phyloP scores from a whole-genome alignment of 2,888 invertebrate species.

The Sminthurides aquaticus region DNA sequence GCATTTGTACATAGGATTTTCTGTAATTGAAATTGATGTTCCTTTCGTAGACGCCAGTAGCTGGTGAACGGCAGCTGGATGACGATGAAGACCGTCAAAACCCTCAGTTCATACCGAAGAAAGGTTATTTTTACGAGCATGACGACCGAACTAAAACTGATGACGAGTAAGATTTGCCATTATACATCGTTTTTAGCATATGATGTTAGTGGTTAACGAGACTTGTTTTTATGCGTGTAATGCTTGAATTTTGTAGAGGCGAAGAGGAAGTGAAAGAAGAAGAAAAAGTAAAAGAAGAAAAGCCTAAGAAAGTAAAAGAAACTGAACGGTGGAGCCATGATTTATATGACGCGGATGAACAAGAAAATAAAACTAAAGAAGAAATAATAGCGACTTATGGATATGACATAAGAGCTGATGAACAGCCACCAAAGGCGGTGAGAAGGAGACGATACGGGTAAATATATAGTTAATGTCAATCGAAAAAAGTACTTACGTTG shows the following conservation, averaged over 20 bases:
- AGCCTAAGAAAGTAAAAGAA: constrained; percentile 52
- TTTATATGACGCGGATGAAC: constrained; percentile 67
- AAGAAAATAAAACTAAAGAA: constrained; percentile 76
- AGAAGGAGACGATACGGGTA: constrained; percentile 80
- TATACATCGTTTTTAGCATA: no score
- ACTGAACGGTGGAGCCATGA: constrained; percentile 76
- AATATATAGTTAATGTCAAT: constrained; percentile 37
- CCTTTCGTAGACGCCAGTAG: constrained; percentile 10
- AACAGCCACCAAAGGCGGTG: constrained; percentile 79
- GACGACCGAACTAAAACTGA: constrained; percentile 74
- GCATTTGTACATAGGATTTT: background rate
- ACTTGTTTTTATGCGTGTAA: no score
- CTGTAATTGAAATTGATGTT: background rate
- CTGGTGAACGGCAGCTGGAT: constrained; percentile 66
- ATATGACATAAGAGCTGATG: constrained; percentile 86
- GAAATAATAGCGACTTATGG: constrained; percentile 81
- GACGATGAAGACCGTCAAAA: constrained; percentile 91
- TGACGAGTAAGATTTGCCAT: constrained; percentile 51
- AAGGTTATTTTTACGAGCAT: constrained; percentile 93
- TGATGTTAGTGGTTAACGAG: no score
- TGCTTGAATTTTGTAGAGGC: no score
- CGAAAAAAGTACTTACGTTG: background rate
- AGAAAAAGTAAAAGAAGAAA: constrained; percentile 41
- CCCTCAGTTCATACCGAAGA: constrained; percentile 93
- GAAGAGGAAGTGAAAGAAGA: constrained; percentile 28